Evolutionary conservation across 2,888 invertebrate genomes (phyloP), one percentile per base, ranked within the genome.

Genomic region (Drosophila infuscata): DNA sequence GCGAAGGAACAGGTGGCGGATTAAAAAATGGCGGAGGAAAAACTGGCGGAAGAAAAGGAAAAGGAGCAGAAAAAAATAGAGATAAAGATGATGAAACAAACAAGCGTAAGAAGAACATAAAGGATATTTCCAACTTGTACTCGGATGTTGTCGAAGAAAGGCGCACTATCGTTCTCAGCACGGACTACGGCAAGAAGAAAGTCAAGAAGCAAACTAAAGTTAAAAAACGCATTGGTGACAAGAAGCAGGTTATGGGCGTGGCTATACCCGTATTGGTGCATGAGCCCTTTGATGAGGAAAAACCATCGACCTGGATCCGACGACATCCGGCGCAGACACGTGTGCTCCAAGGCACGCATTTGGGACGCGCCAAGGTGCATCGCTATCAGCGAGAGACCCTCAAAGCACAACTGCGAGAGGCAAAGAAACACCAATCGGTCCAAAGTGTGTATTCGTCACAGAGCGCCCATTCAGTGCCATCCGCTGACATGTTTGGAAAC

Each of bases 261-360:
- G 35, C 48, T 0, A 2, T 78, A 6, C 78, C 78, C 3, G 77
- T 78, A 0, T 25, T 74, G 15, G 6, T 41, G 32, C 78, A 78
- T 15, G 74, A 74, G 25, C 78, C 78, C 0, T 78, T 78, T 9
- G 65, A 77, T 52, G 35, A 66, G 2, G 1, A 25, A 0, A 80
- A 73, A 6, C 80, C 81, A 8, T 82, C 76, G 82, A 79, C 73
- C 0, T 81, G 73, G 76, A 20, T 81, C 6, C 66, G 69, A 1
- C 69, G 82, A 2, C 70, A 81, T 66, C 79, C 82, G 0, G 3
- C 0, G 4, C 78, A 78, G 32, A 11, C 2, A 0, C 62, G 71
- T 5, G 33, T 77, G 6, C 36, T 77, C 0, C 38, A 67, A 3
- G 70, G 67, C 3, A 49, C 38, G 0, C 17, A 0, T 17, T 0